Evolutionary conservation across 2,113 vertebrate species (phyloP).

Genomic region (Polypterus bichir): DNA sequence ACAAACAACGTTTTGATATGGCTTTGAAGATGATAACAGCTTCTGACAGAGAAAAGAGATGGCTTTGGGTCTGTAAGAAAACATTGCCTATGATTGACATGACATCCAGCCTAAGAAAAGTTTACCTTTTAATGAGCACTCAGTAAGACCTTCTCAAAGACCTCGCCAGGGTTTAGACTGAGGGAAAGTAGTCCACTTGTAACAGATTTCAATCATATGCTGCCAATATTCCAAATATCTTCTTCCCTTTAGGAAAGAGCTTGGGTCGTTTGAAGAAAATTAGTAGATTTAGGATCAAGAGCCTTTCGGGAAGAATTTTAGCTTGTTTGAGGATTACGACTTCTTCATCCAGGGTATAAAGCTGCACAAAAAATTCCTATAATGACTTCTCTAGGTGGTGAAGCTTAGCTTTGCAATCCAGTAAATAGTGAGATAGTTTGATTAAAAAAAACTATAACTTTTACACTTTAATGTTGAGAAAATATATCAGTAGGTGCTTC

Average conservation of each 20-base stretch:
- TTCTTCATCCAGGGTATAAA: conserved; percentile 40
- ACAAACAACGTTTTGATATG: conserved; percentile 80
- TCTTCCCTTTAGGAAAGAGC: conserved; percentile 38
- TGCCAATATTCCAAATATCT: conserved; percentile 35
- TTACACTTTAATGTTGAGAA: background rate
- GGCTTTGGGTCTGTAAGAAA: conserved; percentile 47
- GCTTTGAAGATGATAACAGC: conserved; percentile 81
- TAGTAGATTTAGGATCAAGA: conserved; percentile 52
- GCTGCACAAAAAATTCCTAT: conserved; percentile 23
- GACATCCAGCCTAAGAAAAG: conserved; percentile 50
- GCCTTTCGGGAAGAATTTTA: conserved; percentile 50
- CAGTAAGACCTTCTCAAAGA: conserved; percentile 38
- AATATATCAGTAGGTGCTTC: too few species aligned
- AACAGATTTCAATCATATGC: conserved; percentile 46
- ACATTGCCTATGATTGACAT: conserved; percentile 53
- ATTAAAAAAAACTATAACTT: conserved; percentile 26
- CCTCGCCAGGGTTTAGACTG: conserved; percentile 32
- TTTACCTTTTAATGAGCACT: conserved; percentile 68
- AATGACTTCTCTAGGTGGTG: conserved; percentile 31
- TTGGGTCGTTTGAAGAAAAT: conserved; percentile 52
- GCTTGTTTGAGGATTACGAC: conserved; percentile 49
- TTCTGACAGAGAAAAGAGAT: conserved; percentile 55
- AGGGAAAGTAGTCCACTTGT: conserved; percentile 35
- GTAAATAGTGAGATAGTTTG: conserved; percentile 23
- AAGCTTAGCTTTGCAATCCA: conserved; percentile 26